These are phyloP conservation scores for Hydra vulgaris DNA, from an alignment of 30 jellyfish, hydroid and myxozoan species.

Conservation along the genomic window DNA sequence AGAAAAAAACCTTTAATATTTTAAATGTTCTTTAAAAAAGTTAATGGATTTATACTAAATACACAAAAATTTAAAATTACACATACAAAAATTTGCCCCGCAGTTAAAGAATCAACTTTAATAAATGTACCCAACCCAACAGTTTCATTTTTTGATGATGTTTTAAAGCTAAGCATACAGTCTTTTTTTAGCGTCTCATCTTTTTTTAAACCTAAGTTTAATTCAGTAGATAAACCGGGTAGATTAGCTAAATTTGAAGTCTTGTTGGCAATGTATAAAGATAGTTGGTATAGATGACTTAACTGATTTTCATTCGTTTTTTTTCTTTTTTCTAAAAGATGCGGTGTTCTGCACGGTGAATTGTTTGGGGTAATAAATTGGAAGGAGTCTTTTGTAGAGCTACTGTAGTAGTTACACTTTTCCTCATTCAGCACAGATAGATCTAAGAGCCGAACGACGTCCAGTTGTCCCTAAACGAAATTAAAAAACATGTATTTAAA, in stretches of 20 bases:
- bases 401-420: not conserved
- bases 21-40: too few species aligned
- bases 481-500: too few species aligned
- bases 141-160: not conserved
- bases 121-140: slow-evolving; percentile 32
- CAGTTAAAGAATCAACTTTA: slow-evolving; percentile 6
- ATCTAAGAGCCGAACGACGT: not conserved
- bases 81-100: slow-evolving; percentile 29
- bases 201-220: not conserved
- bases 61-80: too few species aligned
- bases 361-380: not conserved
- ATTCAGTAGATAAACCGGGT: too few species aligned
- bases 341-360: not conserved
- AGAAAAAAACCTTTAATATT: too few species aligned
- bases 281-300: not conserved
- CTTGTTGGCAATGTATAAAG: not conserved
- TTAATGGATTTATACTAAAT: too few species aligned
- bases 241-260: too few species aligned
- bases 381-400: not conserved
- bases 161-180: not conserved
- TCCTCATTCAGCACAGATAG: not conserved
- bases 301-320: not conserved
- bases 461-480: not conserved
- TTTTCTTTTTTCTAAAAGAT: not conserved
- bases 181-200: not conserved